Conservation (phyloP, 2,888 invertebrate genomes). For the Cordilura impudica region DNA sequence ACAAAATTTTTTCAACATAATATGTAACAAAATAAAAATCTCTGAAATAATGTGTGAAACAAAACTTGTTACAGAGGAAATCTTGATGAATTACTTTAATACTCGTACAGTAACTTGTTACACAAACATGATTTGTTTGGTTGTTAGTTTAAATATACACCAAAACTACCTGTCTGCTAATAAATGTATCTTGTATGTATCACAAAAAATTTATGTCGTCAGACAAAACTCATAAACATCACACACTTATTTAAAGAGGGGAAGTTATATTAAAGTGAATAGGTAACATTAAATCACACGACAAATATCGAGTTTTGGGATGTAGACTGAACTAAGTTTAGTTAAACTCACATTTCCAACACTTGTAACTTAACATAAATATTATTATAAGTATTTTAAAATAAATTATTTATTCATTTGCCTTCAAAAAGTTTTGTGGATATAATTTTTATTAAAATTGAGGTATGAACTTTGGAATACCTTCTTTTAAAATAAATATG, state of each 20-base stretch:
- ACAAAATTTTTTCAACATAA: not conserved
- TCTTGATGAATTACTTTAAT: slow-evolving; percentile 61
- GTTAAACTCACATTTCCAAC: too few species aligned
- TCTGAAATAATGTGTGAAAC: slow-evolving; percentile 43
- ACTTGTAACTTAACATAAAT: not conserved
- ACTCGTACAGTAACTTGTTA: not conserved
- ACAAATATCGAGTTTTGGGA: too few species aligned
- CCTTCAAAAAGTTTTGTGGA: too few species aligned
- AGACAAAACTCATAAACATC: not conserved
- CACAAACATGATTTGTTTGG: slow-evolving; percentile 43
- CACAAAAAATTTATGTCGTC: slow-evolving; percentile 22
- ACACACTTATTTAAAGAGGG: not conserved
- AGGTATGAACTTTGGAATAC: not conserved
- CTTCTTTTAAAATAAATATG: not conserved
- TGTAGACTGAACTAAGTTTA: too few species aligned
- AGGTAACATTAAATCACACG: too few species aligned
- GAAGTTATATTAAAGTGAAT: too few species aligned
- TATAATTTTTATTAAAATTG: too few species aligned
- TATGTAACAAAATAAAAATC: not conserved
- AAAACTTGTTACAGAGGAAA: slow-evolving; percentile 63
- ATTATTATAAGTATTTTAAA: not conserved
- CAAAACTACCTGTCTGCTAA: slow-evolving; percentile 2
- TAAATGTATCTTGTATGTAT: slow-evolving; percentile 20
- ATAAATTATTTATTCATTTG: too few species aligned
- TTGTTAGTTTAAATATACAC: slow-evolving; percentile 2